These are phyloP conservation scores for Mesocricetus auratus DNA, from an alignment of 2,113 vertebrate genomes.

Conservation along the genomic window DNA sequence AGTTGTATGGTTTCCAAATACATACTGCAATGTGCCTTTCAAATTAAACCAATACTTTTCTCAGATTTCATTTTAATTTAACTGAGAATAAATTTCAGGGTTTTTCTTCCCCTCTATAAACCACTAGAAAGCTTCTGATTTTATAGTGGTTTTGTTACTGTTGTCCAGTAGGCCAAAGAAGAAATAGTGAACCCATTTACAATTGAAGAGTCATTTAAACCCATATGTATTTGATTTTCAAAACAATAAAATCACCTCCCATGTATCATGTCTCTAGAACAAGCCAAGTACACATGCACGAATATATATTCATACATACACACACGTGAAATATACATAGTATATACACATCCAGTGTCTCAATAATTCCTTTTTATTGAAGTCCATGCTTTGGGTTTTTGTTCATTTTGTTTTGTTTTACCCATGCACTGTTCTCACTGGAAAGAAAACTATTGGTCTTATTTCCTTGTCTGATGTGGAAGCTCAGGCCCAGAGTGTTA, in stretches of 20 bases:
- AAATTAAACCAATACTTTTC: conserved; percentile 58
- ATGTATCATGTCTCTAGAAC: conserved; percentile 1
- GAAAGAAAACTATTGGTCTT: not conserved
- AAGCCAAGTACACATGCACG: conserved; percentile 9
- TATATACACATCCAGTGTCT: not conserved
- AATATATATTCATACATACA: not conserved
- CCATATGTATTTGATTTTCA: conserved; percentile 54
- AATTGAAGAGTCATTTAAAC: conserved; percentile 10
- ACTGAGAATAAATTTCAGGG: not conserved
- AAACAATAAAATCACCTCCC: not conserved
- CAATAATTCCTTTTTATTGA: conserved; percentile 15
- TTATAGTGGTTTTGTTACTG: conserved; percentile 27
- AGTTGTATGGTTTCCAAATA: conserved; percentile 59
- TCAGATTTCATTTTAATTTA: conserved; percentile 61
- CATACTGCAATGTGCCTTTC: conserved; percentile 50
- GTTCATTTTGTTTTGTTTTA: not conserved
- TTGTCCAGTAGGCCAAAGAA: conserved; percentile 16
- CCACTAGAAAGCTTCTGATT: conserved; percentile 41
- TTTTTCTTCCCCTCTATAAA: not conserved
- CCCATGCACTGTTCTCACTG: not conserved
- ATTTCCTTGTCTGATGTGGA: not conserved
- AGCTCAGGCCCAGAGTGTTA: not conserved
- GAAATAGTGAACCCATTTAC: not conserved
- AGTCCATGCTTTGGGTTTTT: not conserved
- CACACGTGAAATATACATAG: not conserved